Evolutionary conservation across 1,140 invertebrate species (phyloP), one percentile per base, ranked within the genome.

Genomic region (Ditylenchus dipsaci): DNA sequence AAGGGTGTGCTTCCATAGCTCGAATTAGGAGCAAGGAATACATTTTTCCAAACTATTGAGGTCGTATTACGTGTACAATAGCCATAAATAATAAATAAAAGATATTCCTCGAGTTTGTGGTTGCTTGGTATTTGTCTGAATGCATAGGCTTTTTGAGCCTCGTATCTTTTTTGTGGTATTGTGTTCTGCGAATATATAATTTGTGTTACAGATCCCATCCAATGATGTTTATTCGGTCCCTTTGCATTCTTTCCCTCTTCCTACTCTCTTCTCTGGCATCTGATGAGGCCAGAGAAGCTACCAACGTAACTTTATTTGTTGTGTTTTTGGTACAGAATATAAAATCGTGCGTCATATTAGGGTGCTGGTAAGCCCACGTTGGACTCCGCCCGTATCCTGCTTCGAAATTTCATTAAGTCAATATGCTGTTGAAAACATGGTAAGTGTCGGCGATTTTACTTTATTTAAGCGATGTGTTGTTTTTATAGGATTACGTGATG

Each of bases 371-470:
- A 78, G 26, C 26, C 68, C 19, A 33, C 58, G 17, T 61, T 79
- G 21, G 72, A 79, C 60, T 74, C 79, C 19, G 86, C 86, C 5
- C 75, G 84, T 30, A 74, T 87, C 15, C 75, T 87, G 17, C 0
- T 85, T 85, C 15, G 87, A 88, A 77, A 83, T 83, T 67, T 82
- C 97, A 78, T 86, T 97, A n/a, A 97, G 97, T 80, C 93, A 91
- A 86, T 97, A 96, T 84, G 86, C 97, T 62, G 94, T 98, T n/a
- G 94, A 99, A 87, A 90, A 91, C 81, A 92, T 93, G 89, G 95
- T 21, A 21, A 21, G 3, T 53, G 49, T n/a, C 8, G 3, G 8
- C 3, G 8, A 53, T 5, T 8, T 53, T 17, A 21, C 1, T 7
- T 5, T 53, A 7, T 53, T 7, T 38, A 5, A 11, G 3, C 33